Evolutionary conservation across 2,888 invertebrate species (phyloP).

Genomic region (Apamea sordens): DNA sequence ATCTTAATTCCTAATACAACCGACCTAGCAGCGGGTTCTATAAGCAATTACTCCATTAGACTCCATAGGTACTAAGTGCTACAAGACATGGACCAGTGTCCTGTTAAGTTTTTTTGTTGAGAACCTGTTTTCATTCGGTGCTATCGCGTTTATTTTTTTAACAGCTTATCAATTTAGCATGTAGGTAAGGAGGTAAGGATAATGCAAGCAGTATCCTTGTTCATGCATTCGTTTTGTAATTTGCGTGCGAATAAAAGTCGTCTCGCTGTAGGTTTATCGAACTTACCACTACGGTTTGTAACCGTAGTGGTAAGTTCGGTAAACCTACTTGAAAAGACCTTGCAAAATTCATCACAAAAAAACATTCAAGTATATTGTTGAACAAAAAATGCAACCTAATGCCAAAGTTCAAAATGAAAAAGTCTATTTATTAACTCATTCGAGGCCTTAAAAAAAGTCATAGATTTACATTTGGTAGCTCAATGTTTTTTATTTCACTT

Average conservation of each 20-base stretch:
- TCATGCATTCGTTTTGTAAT: neutral
- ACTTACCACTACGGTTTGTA: neutral
- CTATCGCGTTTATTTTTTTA: neutral
- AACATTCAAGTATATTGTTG: neutral
- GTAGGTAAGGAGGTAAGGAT: no score
- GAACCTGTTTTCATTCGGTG: neutral
- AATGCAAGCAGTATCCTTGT: neutral
- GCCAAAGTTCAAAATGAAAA: neutral
- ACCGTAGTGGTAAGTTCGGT: no score
- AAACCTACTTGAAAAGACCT: neutral
- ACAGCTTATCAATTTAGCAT: neutral
- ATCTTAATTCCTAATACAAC: neutral
- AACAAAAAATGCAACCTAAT: constrained; percentile 11
- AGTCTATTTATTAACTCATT: neutral
- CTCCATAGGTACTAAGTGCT: neutral
- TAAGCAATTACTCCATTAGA: neutral
- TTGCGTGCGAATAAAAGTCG: constrained; percentile 10
- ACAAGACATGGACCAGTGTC: neutral
- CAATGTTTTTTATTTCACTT: neutral
- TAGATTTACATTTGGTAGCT: neutral
- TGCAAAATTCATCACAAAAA: constrained; percentile 11
- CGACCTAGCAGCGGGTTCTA: no score
- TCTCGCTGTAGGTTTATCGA: constrained; percentile 9
- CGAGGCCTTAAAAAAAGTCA: neutral
- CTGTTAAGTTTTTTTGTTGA: neutral